phyloP scores from a whole-genome alignment of 2,888 invertebrate genomes.

The Phengaris arion region DNA sequence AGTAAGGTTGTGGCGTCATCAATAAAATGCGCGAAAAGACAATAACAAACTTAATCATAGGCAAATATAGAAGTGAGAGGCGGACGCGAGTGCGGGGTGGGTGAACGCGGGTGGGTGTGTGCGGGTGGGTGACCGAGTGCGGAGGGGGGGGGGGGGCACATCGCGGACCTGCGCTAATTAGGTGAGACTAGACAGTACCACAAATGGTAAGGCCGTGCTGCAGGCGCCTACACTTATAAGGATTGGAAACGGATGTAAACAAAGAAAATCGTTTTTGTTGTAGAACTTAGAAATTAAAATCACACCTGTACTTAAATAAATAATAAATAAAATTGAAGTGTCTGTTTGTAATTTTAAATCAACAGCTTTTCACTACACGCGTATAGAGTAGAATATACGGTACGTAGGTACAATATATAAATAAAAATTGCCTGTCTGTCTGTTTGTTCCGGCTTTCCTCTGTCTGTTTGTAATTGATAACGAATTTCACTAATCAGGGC shows the following conservation, averaged over 20 bases:
- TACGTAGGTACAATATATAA: too few species aligned
- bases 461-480: too few species aligned
- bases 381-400: too few species aligned
- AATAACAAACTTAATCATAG: constrained; percentile 36
- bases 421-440: too few species aligned
- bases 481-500: too few species aligned
- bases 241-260: background rate
- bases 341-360: too few species aligned
- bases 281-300: too few species aligned
- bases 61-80: constrained; percentile 57
- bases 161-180: constrained; percentile 65
- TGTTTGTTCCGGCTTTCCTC: too few species aligned
- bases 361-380: too few species aligned
- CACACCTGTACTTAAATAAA: too few species aligned
- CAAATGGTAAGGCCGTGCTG: constrained; percentile 66
- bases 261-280: background rate
- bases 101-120: constrained; percentile 51
- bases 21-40: constrained; percentile 20
- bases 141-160: constrained; percentile 70
- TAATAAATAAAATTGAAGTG: too few species aligned
- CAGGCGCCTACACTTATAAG: constrained; percentile 36
- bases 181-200: constrained; percentile 61
- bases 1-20: background rate
- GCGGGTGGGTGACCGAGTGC: constrained; percentile 55
- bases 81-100: constrained; percentile 56